These are phyloP conservation scores for Philopedon plagiatum DNA, from an alignment of 2,888 invertebrate species.

Conservation along the genomic window DNA sequence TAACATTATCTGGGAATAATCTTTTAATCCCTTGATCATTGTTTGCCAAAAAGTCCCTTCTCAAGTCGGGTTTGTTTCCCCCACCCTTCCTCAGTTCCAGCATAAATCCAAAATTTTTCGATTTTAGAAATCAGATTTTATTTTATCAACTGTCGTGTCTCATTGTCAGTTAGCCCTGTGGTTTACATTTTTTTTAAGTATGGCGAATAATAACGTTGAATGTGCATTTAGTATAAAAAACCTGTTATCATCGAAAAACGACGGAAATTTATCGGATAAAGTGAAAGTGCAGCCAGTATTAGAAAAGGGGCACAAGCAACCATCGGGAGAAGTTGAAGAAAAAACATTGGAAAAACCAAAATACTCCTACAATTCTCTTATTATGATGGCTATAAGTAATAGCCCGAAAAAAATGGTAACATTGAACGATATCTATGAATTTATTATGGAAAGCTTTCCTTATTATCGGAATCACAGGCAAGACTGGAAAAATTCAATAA, in stretches of 20 bases:
- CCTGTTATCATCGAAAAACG: not conserved
- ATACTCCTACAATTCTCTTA: constrained; percentile 98
- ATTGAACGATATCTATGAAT: constrained; percentile 97
- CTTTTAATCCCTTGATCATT: too few relatives aligned
- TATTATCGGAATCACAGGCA: constrained; percentile 95
- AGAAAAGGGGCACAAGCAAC: not conserved
- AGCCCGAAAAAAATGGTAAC: constrained; percentile 94
- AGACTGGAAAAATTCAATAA: constrained; percentile 99
- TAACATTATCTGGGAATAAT: not conserved
- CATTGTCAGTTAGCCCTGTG: too few relatives aligned
- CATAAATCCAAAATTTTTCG: not conserved
- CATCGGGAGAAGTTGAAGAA: not conserved
- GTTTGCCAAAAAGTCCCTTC: not conserved
- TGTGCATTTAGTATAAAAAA: not conserved
- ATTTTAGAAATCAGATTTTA: not conserved
- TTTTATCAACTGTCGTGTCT: too few relatives aligned
- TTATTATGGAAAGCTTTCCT: constrained; percentile 98
- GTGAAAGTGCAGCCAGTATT: not conserved
- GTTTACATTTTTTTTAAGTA: not conserved
- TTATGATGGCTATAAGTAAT: constrained; percentile 99
- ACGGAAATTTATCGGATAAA: not conserved
- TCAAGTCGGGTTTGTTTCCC: not conserved
- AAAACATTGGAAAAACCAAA: constrained; percentile 86
- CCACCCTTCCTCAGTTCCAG: not conserved
- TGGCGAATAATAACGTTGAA: not conserved